Conservation (phyloP, 92 coral and sea anemone species). For the Palythoa grandis region DNA sequence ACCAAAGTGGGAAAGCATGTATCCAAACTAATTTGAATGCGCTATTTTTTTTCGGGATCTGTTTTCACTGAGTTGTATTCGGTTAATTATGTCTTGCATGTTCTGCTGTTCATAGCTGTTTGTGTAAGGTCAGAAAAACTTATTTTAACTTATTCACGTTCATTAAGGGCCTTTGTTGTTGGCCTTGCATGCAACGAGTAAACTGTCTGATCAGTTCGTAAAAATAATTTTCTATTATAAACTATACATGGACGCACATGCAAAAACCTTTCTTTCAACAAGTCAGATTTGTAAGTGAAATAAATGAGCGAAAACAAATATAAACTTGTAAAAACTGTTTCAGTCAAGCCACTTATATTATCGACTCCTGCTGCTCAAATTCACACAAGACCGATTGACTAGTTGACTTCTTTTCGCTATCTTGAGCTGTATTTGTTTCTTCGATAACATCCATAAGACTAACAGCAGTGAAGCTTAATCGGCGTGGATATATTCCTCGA, state of each 20-base stretch:
- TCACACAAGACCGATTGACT: neutral
- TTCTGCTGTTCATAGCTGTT: neutral
- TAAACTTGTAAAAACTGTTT: neutral
- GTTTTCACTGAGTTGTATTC: neutral
- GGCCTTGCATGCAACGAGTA: neutral
- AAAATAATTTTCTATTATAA: neutral
- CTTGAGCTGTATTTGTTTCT: neutral
- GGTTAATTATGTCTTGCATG: neutral
- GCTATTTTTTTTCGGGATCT: too few species aligned
- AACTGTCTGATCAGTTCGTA: neutral
- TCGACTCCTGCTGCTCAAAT: conserved; percentile 26
- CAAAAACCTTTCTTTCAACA: neutral
- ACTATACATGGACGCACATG: neutral
- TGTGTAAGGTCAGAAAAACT: neutral
- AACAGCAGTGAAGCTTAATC: conserved; percentile 18
- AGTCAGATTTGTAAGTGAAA: too few species aligned
- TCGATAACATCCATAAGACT: conserved; percentile 26
- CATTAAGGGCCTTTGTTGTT: neutral
- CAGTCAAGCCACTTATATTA: neutral
- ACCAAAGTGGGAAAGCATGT: too few species aligned
- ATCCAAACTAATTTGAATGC: too few species aligned
- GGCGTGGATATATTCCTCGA: conserved; percentile 10
- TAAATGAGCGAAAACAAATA: neutral
- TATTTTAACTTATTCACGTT: neutral
- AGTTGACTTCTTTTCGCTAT: neutral